Base-by-base conservation (phyloP, 2,888 invertebrate genomes). In the Gortyna flavago region DNA sequence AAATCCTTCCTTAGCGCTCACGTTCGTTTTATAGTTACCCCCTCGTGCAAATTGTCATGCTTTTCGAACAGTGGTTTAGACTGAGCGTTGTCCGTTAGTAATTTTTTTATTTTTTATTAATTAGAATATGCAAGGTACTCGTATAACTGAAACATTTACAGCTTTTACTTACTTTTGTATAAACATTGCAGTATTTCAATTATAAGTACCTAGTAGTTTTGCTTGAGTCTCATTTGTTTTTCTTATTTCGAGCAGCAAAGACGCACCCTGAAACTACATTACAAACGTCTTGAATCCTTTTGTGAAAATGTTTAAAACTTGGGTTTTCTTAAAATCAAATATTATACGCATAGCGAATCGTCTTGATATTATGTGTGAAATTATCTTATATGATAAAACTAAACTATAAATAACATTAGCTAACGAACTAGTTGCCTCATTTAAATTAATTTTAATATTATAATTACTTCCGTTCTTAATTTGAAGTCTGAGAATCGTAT, bases 361-460 rank as follows among this genome's bases (percentile, higher is more conserved):
- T 48, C 4, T 59, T n/a, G 18, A 25, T 29, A 11, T 32, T 35
- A 67, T 35, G 48, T 74, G n/a, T 69, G 64, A 70, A 66, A 62
- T 73, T n/a, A 72, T 77, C 48, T 44, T 41, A 32, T 32, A 38
- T 38, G 64, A 41, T 62, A 32, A n/a, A 70, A 44, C 69, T 61
- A 54, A n/a, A 11, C 11, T 62, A 48, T 35, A 38, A 57, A 81
- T 67, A 67, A 32, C 41, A 81, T n/a, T 3, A n/a, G 32, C 25
- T 32, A 67, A n/a, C 70, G 57, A 67, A 64, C 66, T 73, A 32
- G 84, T 73, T 59, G 11, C 57, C 51, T 64, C 66, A 79, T 84
- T 84, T 67, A 64, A 67, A 79, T 69, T 57, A 70, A 73, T 83
- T 77, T 69, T 21, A 72, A 84, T 67, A 70, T 84, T 68, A 70